Evolutionary conservation across 2,797 vertebrate species (phyloP).

Genomic region (Sebastes itinus): DNA sequence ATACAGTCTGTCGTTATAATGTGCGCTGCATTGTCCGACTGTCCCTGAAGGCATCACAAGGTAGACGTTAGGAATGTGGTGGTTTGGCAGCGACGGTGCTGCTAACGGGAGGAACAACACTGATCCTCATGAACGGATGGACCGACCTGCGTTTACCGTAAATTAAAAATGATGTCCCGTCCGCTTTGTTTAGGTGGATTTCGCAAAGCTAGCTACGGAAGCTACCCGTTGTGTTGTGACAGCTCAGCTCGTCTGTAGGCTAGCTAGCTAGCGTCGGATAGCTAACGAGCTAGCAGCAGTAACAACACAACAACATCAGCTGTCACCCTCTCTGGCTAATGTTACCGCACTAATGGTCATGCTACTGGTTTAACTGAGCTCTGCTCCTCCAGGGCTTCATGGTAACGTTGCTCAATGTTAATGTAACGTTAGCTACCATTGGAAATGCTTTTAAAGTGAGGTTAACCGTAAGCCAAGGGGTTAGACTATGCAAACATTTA

Average conservation of each 20-base stretch:
- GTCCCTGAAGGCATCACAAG: constrained; percentile 41
- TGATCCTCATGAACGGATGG: constrained; percentile 47
- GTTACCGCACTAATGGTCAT: neutral
- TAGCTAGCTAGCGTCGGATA: constrained; percentile 18
- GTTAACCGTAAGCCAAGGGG: neutral
- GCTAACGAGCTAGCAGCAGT: constrained; percentile 1
- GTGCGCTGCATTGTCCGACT: constrained; percentile 8
- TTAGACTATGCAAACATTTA: neutral
- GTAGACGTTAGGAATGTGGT: constrained; percentile 51
- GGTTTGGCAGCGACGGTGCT: neutral
- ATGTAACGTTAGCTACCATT: neutral
- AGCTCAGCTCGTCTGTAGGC: constrained; percentile 46
- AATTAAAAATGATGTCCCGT: constrained; percentile 10
- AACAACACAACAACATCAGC: constrained; percentile 6
- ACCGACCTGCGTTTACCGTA: constrained; percentile 53
- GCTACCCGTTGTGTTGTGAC: constrained; percentile 57
- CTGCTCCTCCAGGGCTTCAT: neutral
- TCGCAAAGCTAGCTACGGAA: neutral
- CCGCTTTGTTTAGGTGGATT: neutral
- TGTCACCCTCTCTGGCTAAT: neutral
- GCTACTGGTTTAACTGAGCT: neutral
- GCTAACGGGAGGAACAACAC: constrained; percentile 32
- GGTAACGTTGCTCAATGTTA: neutral
- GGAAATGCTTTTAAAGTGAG: neutral
- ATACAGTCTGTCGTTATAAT: neutral